Percentiles rank a stretch among this genome's conserved stretches.
phyloP scores from a whole-genome alignment of 1,140 invertebrate genomes.

The Papilio polyxenes region DNA sequence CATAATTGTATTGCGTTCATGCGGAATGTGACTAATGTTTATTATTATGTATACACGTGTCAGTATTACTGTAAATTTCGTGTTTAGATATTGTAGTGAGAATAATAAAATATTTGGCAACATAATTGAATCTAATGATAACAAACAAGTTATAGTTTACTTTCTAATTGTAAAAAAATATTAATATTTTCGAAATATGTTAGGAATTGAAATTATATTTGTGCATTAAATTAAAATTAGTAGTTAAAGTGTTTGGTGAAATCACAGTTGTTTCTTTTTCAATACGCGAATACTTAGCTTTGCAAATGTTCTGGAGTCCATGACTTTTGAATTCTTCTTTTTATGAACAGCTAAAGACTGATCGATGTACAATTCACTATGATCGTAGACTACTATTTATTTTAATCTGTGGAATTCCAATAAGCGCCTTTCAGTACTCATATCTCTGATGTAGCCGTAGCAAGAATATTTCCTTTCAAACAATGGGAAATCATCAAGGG shows the following conservation, averaged over 20 bases:
- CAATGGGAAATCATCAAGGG: neutral
- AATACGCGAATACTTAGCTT: too few species aligned
- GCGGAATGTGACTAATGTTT: slow-evolving; percentile 8
- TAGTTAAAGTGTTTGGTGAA: too few species aligned
- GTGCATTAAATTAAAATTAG: too few species aligned
- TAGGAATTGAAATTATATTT: too few species aligned
- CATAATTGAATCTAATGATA: neutral
- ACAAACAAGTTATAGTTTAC: neutral
- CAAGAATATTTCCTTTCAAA: neutral
- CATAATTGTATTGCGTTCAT: slow-evolving; percentile 17
- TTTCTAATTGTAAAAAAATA: neutral
- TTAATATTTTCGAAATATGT: neutral
- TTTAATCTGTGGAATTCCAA: neutral
- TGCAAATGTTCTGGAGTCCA: too few species aligned
- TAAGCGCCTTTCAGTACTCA: neutral
- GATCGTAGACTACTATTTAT: neutral
- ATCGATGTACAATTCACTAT: too few species aligned
- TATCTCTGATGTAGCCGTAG: neutral
- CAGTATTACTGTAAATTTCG: slow-evolving; percentile 1
- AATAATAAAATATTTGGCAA: slow-evolving; percentile 6
- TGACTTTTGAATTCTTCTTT: too few species aligned
- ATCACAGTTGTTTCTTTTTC: too few species aligned
- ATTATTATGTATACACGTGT: neutral
- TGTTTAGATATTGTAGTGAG: neutral
- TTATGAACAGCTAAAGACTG: too few species aligned